These are phyloP conservation scores for Falco rusticolus DNA, from an alignment of 2,797 vertebrate genomes.

Conservation along the genomic window DNA sequence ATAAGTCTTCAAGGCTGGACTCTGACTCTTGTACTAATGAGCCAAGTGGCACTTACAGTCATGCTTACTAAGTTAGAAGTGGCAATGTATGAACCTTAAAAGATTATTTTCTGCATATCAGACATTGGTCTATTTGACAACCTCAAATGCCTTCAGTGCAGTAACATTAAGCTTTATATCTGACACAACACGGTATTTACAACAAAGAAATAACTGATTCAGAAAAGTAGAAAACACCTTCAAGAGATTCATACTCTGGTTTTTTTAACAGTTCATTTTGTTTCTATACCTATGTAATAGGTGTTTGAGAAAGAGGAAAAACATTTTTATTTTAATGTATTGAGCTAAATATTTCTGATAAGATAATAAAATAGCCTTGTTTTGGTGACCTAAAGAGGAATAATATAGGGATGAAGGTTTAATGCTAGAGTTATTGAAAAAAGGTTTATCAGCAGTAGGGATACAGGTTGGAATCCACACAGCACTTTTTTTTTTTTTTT, in stretches of 20 bases:
- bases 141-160: neutral
- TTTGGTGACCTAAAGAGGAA: neutral
- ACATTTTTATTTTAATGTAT: neutral
- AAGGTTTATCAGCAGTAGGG: neutral
- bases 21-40: neutral
- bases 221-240: neutral
- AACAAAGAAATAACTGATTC: neutral
- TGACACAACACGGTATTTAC: neutral
- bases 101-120: neutral
- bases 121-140: neutral
- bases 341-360: neutral
- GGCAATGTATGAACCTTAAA: neutral
- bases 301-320: neutral
- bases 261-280: neutral
- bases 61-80: neutral
- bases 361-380: neutral
- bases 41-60: neutral
- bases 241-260: neutral
- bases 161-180: neutral
- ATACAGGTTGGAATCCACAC: neutral
- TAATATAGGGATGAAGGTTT: neutral
- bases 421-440: neutral
- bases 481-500: no score
- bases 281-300: neutral
- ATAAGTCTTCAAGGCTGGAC: neutral